Base-by-base conservation (phyloP, 2,113 vertebrate species). In the Lasiurus cinereus region DNA sequence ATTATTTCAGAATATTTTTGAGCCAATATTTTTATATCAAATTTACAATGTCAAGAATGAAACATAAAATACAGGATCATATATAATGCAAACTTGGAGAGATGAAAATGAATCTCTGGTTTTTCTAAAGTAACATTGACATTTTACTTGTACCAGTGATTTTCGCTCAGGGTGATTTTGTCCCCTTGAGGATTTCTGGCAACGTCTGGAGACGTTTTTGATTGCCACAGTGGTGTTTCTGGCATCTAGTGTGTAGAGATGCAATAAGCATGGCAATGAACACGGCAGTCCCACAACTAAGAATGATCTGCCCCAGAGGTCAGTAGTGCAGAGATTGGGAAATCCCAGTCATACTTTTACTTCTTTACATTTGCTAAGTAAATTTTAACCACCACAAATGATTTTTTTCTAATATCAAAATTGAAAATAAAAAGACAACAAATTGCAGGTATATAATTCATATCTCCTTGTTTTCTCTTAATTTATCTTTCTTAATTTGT, bases 1-100 rank as follows among this genome's bases (percentile, higher is more conserved):
- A 39, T 67, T 82, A 80, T 85, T 87, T 48, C 66, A 92, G 52
- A 73, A 80, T 88, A 52, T 59, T 88, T 73, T 88, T 93, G 54
- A 94, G n/a, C 15, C 16, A 0, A 33, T 69, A 43, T 74, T 82
- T 77, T 66, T 15, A 59, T 72, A 3, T 77, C n/a, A 82, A 74
- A 64, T 74, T 66, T 74, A 89, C 4, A 59, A 67, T 33, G 13
- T 88, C 31, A 43, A 82, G 2, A 39, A 95, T 54, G 15, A 94
- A 90, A 80, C 62, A 18, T 82, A 66, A 88, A 84, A 31, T 77
- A 84, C 0, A 76, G 14, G 13, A 48, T 84, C 15, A 15, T 48
- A 77, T 50, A 78, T 69, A 74, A n/a, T 54, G 31, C 8, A 89
- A 43, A 79, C 22, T 56, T 67, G 19, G 50, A 39, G 72, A 12